Evolutionary conservation across 2,113 vertebrate species (phyloP), one percentile per base, ranked within the genome.

Genomic region (Ochotona curzoniae): DNA sequence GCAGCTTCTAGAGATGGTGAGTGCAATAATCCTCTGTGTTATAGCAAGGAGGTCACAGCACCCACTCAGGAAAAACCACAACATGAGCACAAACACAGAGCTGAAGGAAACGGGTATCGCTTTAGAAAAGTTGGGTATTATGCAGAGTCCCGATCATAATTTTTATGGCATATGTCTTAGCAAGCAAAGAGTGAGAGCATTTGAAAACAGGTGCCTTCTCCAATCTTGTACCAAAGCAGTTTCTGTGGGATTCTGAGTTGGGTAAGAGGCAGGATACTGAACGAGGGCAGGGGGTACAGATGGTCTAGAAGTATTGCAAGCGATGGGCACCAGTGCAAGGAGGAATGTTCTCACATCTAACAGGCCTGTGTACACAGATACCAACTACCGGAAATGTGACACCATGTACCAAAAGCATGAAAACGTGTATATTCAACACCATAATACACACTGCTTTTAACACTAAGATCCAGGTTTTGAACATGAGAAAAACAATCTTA

Each of bases 11-110:
- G 32, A 57, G 69, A 35, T 17, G 28, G 26, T 67, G 30, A 73
- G 21, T 47, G 38, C 47, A 83, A 23, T n/a, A 28, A 75, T 47
- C 14, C 38, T 61, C 21, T 26, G 7, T 44, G 73, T 15, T 13
- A 67, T 0, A 25, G 44, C 2, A 38, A 44, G 11, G 2, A 30
- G 32, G 47, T 61, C 73, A 66, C 38, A 44, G 38, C 38, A 80
- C 26, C 71, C 71, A 49, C 54, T 38, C 60, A 91, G 47, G 78
- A 75, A 93, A 93, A 90, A 60, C n/a, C n/a, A 89, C 74, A 61
- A 86, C 30, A 32, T 82, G 51, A 83, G 90, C 88, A 85, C 38
- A 20, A 92, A 17, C 60, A 83, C n/a, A 92, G 75, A 88, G 69
- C 47, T 83, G 78, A 49, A 73, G 63, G 35, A 76, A 64, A 71